A percentile compares a stretch with the other conserved stretches of the same genome.
These are phyloP conservation scores for Coranthus polyacanthus DNA, from an alignment of 2,797 vertebrate genomes.

Conservation along the genomic window DNA sequence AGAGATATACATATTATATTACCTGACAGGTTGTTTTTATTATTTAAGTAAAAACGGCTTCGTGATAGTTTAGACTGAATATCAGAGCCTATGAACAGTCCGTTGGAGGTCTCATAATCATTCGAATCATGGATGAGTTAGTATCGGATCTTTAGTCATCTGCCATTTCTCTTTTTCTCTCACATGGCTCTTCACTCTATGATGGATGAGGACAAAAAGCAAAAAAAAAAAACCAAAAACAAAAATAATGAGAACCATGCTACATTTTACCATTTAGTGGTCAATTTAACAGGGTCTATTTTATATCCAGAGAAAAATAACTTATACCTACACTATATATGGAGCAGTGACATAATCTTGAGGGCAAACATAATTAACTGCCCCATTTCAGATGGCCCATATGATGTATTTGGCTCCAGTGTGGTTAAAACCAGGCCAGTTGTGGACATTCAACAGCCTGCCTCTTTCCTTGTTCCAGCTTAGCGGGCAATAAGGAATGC, in stretches of 20 bases:
- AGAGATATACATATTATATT: too few relatives aligned
- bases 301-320: conserved; percentile 6
- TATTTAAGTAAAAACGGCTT: background rate
- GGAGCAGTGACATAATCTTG: conserved; percentile 45
- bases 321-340: conserved; percentile 11
- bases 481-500: conserved; percentile 75
- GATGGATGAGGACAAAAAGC: conserved; percentile 12
- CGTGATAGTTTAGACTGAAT: background rate
- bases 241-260: background rate
- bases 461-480: conserved; percentile 69
- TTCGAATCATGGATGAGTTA: background rate
- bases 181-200: background rate
- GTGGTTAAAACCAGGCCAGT: conserved; percentile 65
- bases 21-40: too few relatives aligned
- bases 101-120: background rate
- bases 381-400: conserved; percentile 31
- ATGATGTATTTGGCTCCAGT: conserved; percentile 51
- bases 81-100: background rate
- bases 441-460: conserved; percentile 61
- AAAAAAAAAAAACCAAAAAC: background rate
- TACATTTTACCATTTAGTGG: conserved; percentile 15
- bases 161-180: conserved; percentile 9
- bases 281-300: background rate
- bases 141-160: conserved; percentile 5
- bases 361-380: conserved; percentile 42